Conservation (phyloP, 2,888 invertebrate species). For the Gastrophysa polygoni region DNA sequence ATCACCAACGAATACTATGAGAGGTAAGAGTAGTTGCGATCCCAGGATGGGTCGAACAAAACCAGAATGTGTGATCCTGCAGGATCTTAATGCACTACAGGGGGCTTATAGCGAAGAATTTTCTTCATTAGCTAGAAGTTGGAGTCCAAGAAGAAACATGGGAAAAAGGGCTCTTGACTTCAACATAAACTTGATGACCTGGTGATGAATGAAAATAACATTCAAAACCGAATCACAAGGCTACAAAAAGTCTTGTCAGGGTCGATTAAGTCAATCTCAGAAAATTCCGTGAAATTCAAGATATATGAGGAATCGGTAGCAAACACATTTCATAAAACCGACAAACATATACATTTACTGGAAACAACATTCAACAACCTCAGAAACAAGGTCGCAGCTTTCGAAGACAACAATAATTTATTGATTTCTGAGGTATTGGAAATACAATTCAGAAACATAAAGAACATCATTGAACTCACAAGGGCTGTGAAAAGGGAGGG, state of each 20-base stretch:
- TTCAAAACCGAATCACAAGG: neutral
- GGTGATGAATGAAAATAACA: neutral
- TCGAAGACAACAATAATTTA: neutral
- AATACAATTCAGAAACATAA: neutral
- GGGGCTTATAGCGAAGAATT: neutral
- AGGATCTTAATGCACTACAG: neutral
- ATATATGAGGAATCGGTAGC: neutral
- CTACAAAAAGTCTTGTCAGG: neutral
- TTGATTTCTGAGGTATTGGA: neutral
- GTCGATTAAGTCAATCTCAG: neutral
- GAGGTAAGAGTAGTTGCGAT: too few relatives aligned
- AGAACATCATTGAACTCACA: neutral
- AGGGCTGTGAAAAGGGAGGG: neutral
- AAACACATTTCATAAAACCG: neutral
- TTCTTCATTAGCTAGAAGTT: neutral
- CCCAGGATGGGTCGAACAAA: too few relatives aligned
- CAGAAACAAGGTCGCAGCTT: too few relatives aligned
- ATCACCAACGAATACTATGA: too few relatives aligned
- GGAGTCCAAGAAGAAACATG: neutral
- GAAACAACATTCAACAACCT: too few relatives aligned
- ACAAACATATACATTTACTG: neutral
- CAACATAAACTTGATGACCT: constrained; percentile 17
- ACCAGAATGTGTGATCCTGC: too few relatives aligned
- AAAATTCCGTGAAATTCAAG: neutral
- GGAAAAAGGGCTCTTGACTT: constrained; percentile 18